These are phyloP conservation scores for Drosophila mayaguana DNA, from an alignment of 2,888 invertebrate species.

Conservation along the genomic window DNA sequence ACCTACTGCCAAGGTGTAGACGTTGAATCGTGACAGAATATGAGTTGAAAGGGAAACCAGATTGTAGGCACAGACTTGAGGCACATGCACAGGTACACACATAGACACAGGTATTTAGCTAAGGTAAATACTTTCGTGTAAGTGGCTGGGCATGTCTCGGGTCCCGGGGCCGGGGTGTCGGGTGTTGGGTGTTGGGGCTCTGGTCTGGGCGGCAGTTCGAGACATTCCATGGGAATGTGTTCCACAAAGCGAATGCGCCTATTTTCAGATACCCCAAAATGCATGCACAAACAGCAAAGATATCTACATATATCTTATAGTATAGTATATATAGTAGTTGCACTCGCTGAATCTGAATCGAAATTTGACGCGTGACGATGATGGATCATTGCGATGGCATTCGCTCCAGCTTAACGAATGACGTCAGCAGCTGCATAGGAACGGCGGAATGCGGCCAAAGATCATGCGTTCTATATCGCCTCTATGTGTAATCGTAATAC, in stretches of 20 bases:
- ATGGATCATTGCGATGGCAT: slow-evolving; percentile 57
- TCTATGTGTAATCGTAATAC: slow-evolving; percentile 25
- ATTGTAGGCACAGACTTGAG: slow-evolving; percentile 32
- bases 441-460: slow-evolving; percentile 19
- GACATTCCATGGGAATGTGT: slow-evolving; percentile 46
- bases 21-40: slow-evolving; percentile 64
- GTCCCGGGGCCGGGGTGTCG: not conserved
- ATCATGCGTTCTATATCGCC: slow-evolving; percentile 14
- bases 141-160: slow-evolving; percentile 4
- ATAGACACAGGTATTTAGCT: slow-evolving; percentile 2
- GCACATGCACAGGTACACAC: slow-evolving; percentile 2
- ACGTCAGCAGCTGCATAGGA: slow-evolving; percentile 54
- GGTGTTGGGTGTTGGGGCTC: not conserved
- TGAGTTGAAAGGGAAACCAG: slow-evolving; percentile 67
- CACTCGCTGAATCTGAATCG: slow-evolving; percentile 24
- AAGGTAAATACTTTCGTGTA: slow-evolving; percentile 14
- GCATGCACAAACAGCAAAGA: slow-evolving; percentile 29
- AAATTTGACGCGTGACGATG: slow-evolving; percentile 42
- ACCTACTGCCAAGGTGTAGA: slow-evolving; percentile 5
- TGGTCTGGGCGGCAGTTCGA: slow-evolving; percentile 13
- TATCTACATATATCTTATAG: slow-evolving; percentile 2
- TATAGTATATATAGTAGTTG: not conserved
- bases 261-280: slow-evolving; percentile 51
- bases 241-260: slow-evolving; percentile 22
- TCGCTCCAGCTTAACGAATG: slow-evolving; percentile 46